phyloP scores from a whole-genome alignment of 1,140 invertebrate genomes.

The Drosophila lacteicornis region DNA sequence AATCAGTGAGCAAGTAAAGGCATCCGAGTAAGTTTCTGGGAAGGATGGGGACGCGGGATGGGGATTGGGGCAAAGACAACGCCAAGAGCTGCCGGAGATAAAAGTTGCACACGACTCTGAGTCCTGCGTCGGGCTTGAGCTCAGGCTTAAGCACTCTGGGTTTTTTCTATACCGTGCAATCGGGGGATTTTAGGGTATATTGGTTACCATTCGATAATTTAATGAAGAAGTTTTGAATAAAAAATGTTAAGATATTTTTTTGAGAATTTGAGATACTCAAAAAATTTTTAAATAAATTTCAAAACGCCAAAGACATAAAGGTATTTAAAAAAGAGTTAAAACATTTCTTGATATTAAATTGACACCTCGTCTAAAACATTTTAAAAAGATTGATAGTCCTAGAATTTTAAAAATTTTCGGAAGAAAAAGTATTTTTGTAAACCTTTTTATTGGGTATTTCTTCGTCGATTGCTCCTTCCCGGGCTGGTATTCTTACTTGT shows the following conservation, averaged over 20 bases:
- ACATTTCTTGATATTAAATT: background rate
- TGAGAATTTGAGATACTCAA: no score
- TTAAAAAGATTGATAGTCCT: background rate
- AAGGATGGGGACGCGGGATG: background rate
- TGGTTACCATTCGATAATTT: background rate
- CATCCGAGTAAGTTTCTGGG: slow-evolving; percentile 46
- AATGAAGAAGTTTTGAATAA: no score
- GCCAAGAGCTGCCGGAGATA: slow-evolving; percentile 58
- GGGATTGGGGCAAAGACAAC: slow-evolving; percentile 20
- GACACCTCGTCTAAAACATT: background rate
- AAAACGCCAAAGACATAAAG: background rate
- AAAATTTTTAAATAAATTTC: background rate
- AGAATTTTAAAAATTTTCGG: background rate
- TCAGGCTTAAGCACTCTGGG: slow-evolving; percentile 46
- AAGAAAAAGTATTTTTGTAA: background rate
- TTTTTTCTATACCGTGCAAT: slow-evolving; percentile 26
- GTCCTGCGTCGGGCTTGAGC: slow-evolving; percentile 25
- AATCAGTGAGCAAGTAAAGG: slow-evolving; percentile 84
- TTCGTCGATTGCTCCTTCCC: slow-evolving; percentile 6
- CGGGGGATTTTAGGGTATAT: background rate
- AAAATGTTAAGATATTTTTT: no score
- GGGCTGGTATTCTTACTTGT: slow-evolving; percentile 54
- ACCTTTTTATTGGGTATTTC: slow-evolving; percentile 4
- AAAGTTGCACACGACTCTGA: slow-evolving; percentile 77
- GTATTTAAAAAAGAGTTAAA: background rate